Evolutionary conservation across 2,797 vertebrate genomes (phyloP).

Genomic region (Bovichtus diacanthus): DNA sequence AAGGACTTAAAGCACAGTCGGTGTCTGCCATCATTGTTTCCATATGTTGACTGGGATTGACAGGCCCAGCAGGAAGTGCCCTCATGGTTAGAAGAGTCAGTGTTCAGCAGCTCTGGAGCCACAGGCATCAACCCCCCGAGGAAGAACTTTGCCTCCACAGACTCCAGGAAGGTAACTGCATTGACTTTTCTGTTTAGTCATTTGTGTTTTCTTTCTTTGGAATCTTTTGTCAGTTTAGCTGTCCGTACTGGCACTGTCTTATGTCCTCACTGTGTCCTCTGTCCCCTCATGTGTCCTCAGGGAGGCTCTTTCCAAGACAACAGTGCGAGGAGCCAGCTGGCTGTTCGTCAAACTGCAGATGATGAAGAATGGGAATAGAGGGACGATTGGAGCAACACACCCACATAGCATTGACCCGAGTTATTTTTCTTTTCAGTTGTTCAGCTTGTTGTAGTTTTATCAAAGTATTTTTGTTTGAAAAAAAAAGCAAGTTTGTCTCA

Average conservation of each 20-base stretch:
- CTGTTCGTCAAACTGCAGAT: not conserved
- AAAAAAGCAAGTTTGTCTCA: too few relatives aligned
- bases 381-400: too few relatives aligned
- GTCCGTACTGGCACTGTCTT: not conserved
- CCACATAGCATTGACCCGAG: not conserved
- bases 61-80: slow-evolving; percentile 96
- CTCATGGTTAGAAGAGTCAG: slow-evolving; percentile 91
- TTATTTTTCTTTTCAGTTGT: slow-evolving; percentile 24
- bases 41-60: not conserved
- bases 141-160: slow-evolving; percentile 79
- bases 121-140: slow-evolving; percentile 64
- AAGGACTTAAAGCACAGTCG: not conserved
- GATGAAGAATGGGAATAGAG: slow-evolving; percentile 66
- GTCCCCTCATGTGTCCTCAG: not conserved
- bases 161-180: slow-evolving; percentile 85
- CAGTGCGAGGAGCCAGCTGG: not conserved
- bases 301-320: slow-evolving; percentile 12
- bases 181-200: too few relatives aligned
- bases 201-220: not conserved
- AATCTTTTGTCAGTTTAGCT: not conserved
- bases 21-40: not conserved
- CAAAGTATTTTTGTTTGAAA: slow-evolving; percentile 29
- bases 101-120: slow-evolving; percentile 74
- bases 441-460: slow-evolving; percentile 40
- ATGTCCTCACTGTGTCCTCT: too few relatives aligned